A percentile compares a stretch with the other conserved stretches of the same genome.
phyloP scores from a whole-genome alignment of 2,113 vertebrate genomes.

The Hiodon alosoides region DNA sequence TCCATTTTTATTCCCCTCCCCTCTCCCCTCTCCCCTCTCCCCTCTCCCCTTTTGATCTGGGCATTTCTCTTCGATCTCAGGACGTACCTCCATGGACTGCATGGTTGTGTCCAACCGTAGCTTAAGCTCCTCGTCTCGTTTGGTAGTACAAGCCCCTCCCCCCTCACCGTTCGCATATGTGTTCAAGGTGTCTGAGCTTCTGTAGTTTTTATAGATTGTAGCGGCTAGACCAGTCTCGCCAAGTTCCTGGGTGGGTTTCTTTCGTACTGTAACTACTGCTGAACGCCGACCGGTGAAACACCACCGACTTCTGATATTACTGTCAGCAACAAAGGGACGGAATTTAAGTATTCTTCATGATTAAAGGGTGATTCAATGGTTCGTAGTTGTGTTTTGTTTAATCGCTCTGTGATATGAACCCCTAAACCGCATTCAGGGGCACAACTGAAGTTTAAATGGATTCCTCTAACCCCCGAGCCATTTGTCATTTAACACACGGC shows the following conservation, averaged over 20 bases:
- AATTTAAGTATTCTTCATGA: constrained; percentile 31
- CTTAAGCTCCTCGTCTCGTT: constrained; percentile 5
- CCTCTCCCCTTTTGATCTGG: constrained; percentile 24
- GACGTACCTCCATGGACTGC: constrained; percentile 29
- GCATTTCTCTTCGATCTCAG: constrained; percentile 39
- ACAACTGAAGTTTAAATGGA: too few relatives aligned
- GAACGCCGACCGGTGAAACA: constrained; percentile 11
- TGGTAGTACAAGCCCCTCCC: constrained; percentile 17
- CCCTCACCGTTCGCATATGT: constrained; percentile 23
- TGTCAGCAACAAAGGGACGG: constrained; percentile 18
- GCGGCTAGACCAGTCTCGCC: constrained; percentile 18
- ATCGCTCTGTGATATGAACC: background rate
- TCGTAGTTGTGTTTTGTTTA: constrained; percentile 11
- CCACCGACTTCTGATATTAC: constrained; percentile 18
- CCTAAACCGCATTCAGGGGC: too few relatives aligned
- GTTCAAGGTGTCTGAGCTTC: constrained; percentile 22
- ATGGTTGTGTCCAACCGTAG: constrained; percentile 22
- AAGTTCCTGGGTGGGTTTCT: constrained; percentile 7
- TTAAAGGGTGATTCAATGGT: constrained; percentile 41
- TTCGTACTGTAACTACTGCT: constrained; percentile 29
- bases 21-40: too few relatives aligned
- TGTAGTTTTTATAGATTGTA: constrained; percentile 28
- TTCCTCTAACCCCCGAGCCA: too few relatives aligned
- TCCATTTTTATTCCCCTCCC: constrained; percentile 22
- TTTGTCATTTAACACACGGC: too few relatives aligned